Base-by-base conservation (phyloP, 2,797 vertebrate species). In the Gymnoscopelus braueri region DNA sequence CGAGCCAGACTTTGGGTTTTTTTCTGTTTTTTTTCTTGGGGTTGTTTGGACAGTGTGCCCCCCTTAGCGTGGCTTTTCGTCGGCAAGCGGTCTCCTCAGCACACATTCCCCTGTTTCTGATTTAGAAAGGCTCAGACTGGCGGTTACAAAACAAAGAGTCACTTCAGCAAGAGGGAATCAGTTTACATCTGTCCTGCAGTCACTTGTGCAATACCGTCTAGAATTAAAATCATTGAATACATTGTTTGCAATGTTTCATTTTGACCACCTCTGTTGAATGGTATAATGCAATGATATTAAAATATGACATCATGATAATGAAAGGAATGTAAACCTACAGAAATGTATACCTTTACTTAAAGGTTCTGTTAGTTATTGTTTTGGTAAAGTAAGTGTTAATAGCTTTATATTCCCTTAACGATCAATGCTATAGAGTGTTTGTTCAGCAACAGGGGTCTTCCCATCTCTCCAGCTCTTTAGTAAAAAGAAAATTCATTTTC, bases 31-130 rank as follows among this genome's bases (percentile, higher is more conserved):
- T 19, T 72, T 47, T 61, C 71, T 52, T 39, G 49, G 12, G 63
- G 68, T 68, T 76, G 70, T 71, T 82, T 75, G 79, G 65, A 79
- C 74, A 72, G 61, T 35, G 52, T 72, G 51, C 54, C 69, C 53
- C 13, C 69, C 53, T 11, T 59, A 77, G 54, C 53, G 24, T 55
- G 50, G 47, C 78, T 80, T 83, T 15, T 72, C 75, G 72, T 73
- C 58, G 52, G 47, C 14, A 26, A 75, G 63, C 26, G 61, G 80
- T 83, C 87, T 86, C 72, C 80, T 71, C 53, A 8, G 65, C 70
- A 71, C 44, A 11, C 69, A 66, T 79, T 82, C 69, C 75, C 65
- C 90, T 90, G 91, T 82, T 91, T 91, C 84, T 85, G 72, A 90
- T 93, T 91, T 84, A 53, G 57, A 81, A 61, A 65, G 32, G 56